These are phyloP conservation scores for Pomacea maculata DNA, from an alignment of 1,140 invertebrate genomes.

Conservation along the genomic window DNA sequence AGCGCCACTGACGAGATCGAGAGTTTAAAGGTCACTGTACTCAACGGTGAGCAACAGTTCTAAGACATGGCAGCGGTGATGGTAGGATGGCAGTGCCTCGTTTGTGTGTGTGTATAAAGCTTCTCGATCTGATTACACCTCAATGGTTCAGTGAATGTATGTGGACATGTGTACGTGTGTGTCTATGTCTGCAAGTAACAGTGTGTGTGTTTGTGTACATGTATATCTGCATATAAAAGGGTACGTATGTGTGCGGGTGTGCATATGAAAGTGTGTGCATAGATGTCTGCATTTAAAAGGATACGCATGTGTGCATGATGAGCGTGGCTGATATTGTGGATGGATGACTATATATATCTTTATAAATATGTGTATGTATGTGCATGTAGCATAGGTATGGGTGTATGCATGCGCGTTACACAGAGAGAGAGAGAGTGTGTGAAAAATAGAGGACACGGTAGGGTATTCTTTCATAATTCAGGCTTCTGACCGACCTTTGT, in stretches of 20 bases:
- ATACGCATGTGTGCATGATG: background rate
- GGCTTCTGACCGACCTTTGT: background rate
- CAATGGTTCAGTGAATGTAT: background rate
- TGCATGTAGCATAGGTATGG: background rate
- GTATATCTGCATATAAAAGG: too few relatives aligned
- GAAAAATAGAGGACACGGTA: background rate
- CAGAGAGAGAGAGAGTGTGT: background rate
- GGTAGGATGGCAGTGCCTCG: background rate
- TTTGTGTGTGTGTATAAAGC: background rate
- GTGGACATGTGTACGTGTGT: conserved; percentile 1
- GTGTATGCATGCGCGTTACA: background rate
- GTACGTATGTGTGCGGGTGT: too few relatives aligned
- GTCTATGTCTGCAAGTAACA: background rate
- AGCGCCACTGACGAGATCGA: conserved; percentile 33
- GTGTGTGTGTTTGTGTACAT: background rate
- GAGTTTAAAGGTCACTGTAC: conserved; percentile 41
- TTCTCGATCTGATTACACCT: background rate
- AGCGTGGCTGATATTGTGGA: background rate
- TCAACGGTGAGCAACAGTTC: conserved; percentile 29
- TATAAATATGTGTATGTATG: background rate
- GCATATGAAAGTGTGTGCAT: too few relatives aligned
- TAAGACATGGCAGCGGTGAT: background rate
- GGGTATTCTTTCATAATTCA: too few relatives aligned
- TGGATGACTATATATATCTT: background rate
- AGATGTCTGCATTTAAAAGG: too few relatives aligned